phyloP scores from a whole-genome alignment of 2,888 invertebrate species.

The Hesperia comma region DNA sequence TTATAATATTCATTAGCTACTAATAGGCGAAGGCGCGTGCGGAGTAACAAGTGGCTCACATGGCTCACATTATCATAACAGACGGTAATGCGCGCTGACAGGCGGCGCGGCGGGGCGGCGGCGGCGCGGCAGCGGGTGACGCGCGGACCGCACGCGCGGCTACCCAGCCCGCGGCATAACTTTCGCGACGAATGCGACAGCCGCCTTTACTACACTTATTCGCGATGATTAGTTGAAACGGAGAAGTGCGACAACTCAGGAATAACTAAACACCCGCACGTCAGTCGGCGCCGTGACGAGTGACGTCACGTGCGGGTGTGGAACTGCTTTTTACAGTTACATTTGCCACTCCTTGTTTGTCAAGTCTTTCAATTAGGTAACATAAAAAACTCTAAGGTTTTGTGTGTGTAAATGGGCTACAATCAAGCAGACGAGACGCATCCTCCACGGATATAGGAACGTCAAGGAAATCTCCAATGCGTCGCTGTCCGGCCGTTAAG shows the following conservation, averaged over 20 bases:
- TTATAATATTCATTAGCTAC: background rate
- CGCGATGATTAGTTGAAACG: slow-evolving; percentile 19
- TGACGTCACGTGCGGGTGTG: no score
- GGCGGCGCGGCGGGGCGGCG: background rate
- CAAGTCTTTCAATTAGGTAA: no score
- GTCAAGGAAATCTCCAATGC: no score
- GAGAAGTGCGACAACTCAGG: background rate
- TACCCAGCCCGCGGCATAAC: slow-evolving; percentile 25
- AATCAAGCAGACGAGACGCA: no score
- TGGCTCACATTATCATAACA: slow-evolving; percentile 3
- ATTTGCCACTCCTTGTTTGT: no score
- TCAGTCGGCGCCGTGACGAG: background rate
- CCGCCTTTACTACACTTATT: no score
- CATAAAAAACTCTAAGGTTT: no score
- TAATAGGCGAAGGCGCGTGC: slow-evolving; percentile 2
- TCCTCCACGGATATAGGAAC: no score
- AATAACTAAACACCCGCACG: background rate
- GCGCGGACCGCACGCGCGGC: slow-evolving; percentile 27
- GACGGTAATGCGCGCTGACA: slow-evolving; percentile 10
- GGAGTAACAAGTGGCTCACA: background rate
- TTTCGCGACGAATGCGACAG: slow-evolving; percentile 18
- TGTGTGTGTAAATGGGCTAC: no score
- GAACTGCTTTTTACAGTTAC: no score
- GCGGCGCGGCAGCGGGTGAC: background rate
- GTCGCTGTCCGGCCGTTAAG: no score